Conservation (phyloP, 2,113 vertebrate species). For the Podiceps cristatus region DNA sequence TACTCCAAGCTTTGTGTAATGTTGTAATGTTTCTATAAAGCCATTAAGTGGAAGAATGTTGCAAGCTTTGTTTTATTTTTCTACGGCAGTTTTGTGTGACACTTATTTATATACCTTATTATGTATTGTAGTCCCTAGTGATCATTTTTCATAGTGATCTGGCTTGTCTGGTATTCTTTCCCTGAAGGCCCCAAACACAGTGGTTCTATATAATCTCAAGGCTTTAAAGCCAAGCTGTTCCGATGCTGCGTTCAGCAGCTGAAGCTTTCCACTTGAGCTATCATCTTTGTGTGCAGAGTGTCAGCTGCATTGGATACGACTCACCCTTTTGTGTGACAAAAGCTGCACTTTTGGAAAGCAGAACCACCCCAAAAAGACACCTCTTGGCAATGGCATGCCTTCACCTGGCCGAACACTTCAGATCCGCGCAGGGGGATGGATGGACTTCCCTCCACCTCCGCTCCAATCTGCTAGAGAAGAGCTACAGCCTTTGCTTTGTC, state of each 20-base stretch:
- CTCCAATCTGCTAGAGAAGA: neutral
- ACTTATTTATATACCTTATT: conserved; percentile 73
- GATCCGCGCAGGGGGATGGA: fast-evolving
- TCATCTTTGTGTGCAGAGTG: neutral
- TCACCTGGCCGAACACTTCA: neutral
- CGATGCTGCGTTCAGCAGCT: neutral
- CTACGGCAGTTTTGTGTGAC: conserved; percentile 44
- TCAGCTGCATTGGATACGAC: neutral
- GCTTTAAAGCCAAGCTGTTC: neutral
- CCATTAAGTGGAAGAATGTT: conserved; percentile 18
- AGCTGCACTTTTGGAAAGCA: neutral
- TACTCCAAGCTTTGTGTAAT: conserved; percentile 26
- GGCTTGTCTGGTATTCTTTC: conserved; percentile 54
- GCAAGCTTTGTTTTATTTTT: conserved; percentile 59
- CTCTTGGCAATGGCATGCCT: fast-evolving
- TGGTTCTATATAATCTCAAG: neutral
- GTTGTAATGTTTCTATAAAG: conserved; percentile 45
- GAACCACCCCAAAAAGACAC: neutral
- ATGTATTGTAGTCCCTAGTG: conserved; percentile 44
- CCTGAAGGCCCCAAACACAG: neutral
- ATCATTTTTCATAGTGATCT: conserved; percentile 71
- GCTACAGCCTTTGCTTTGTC: neutral
- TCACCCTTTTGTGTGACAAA: neutral
- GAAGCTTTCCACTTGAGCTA: conserved; percentile 17
- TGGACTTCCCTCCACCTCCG: neutral